Percentiles rank a stretch among this genome's conserved stretches.
Evolutionary conservation across 64 coral and sea anemone genomes (phyloP).

Genomic region (Porites lutea): DNA sequence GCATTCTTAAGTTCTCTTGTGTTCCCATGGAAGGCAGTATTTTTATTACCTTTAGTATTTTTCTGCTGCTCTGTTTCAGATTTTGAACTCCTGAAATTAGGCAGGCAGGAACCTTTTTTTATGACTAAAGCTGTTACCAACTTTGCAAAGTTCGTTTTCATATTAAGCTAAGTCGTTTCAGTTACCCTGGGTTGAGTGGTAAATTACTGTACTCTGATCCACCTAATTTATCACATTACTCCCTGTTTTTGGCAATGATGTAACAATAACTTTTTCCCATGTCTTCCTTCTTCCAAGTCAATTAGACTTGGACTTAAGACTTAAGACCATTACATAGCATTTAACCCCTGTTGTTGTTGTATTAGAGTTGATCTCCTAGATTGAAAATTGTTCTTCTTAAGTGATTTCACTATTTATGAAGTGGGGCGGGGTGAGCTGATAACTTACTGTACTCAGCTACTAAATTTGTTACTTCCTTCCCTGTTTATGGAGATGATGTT

Average conservation of each 20-base stretch:
- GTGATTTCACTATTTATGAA: constrained; percentile 53
- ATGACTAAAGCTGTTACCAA: constrained; percentile 47
- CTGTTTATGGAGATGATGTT: constrained; percentile 64
- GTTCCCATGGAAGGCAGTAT: constrained; percentile 41
- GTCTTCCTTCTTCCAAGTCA: constrained; percentile 60
- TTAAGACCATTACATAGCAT: constrained; percentile 57
- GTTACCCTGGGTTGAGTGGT: constrained; percentile 52
- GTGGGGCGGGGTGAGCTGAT: not conserved
- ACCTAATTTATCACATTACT: constrained; percentile 31
- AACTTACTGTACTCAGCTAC: not conserved
- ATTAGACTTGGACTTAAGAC: constrained; percentile 62
- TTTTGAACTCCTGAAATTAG: constrained; percentile 49
- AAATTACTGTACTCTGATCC: constrained; percentile 48
- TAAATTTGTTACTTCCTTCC: constrained; percentile 50
- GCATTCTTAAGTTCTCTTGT: constrained; percentile 40
- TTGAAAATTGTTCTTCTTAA: constrained; percentile 5
- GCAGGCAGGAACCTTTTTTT: constrained; percentile 49
- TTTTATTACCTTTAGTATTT: constrained; percentile 50
- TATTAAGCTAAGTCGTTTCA: constrained; percentile 49
- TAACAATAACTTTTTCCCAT: constrained; percentile 52
- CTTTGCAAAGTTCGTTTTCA: constrained; percentile 49
- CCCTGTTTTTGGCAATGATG: constrained; percentile 46
- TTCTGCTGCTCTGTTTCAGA: constrained; percentile 44
- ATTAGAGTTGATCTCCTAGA: constrained; percentile 56
- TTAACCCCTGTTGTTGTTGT: constrained; percentile 48